phyloP scores from a whole-genome alignment of 2,888 invertebrate species.

The Clitarchus hookeri region DNA sequence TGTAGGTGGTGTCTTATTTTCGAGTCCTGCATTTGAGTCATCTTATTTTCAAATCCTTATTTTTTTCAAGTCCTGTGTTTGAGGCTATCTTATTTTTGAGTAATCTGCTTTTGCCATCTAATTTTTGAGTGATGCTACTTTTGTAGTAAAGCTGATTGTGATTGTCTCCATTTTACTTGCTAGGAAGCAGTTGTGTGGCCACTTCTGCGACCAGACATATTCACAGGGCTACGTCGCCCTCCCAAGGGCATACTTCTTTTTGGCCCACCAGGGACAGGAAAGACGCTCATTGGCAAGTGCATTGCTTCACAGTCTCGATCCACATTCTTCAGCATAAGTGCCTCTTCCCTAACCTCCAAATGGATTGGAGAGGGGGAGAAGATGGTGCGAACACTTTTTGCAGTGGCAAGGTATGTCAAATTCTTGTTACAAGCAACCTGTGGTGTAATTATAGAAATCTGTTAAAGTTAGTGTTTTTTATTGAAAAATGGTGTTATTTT shows the following conservation, averaged over 20 bases:
- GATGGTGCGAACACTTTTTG: constrained; percentile 92
- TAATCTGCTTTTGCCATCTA: no score
- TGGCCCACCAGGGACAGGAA: constrained; percentile 97
- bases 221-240: constrained; percentile 89
- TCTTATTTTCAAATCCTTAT: no score
- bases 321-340: constrained; percentile 96
- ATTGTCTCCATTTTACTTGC: constrained; percentile 44
- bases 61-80: no score
- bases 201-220: constrained; percentile 91
- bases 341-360: constrained; percentile 93
- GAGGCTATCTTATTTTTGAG: no score
- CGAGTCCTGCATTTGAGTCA: no score
- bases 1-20: no score
- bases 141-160: no score
- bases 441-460: background rate
- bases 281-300: constrained; percentile 96
- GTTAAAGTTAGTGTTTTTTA: no score
- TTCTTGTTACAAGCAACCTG: background rate
- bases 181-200: constrained; percentile 96
- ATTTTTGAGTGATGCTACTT: no score
- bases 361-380: constrained; percentile 99
- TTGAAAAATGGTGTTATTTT: no score
- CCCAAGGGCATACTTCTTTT: constrained; percentile 94
- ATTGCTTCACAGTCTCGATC: constrained; percentile 94
- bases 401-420: constrained; percentile 67